Conservation (phyloP, 2,797 vertebrate species). For the Pseudomugil gertrudae region DNA sequence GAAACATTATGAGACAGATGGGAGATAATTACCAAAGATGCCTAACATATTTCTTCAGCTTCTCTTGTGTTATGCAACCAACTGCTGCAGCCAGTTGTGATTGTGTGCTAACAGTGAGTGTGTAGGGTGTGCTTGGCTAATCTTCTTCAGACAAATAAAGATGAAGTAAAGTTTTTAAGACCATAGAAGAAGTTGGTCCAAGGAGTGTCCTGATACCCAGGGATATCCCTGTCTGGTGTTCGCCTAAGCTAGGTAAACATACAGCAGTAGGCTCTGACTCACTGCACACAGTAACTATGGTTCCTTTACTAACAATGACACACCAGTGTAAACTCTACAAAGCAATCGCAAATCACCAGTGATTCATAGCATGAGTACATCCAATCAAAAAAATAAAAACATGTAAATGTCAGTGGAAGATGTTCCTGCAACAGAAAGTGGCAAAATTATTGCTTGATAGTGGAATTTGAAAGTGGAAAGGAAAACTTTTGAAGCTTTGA, state of each 20-base stretch:
- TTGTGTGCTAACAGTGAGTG: constrained; percentile 33
- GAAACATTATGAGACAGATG: constrained; percentile 12
- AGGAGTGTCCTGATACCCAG: constrained; percentile 66
- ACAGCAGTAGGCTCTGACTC: constrained; percentile 51
- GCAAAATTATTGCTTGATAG: neutral
- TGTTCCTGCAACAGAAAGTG: constrained; percentile 14
- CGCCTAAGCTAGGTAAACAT: constrained; percentile 61
- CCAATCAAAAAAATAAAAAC: constrained; percentile 11
- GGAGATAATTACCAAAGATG: constrained; percentile 13
- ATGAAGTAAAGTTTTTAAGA: constrained; percentile 47
- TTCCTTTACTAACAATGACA: constrained; percentile 55
- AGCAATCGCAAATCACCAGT: constrained; percentile 45
- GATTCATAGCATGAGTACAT: constrained; percentile 30
- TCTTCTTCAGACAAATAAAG: constrained; percentile 51
- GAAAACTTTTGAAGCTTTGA: constrained; percentile 8
- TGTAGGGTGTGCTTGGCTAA: constrained; percentile 49
- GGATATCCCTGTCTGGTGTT: constrained; percentile 66
- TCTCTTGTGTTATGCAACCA: constrained; percentile 13
- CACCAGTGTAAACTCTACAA: constrained; percentile 36
- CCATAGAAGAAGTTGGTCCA: constrained; percentile 62
- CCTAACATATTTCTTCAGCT: constrained; percentile 10
- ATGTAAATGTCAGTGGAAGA: constrained; percentile 39
- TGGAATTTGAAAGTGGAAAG: constrained; percentile 1
- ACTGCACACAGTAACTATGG: constrained; percentile 19
- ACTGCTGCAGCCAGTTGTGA: constrained; percentile 13